Evolutionary conservation across 2,113 vertebrate genomes (phyloP).

Genomic region (Scytalopus superciliaris): DNA sequence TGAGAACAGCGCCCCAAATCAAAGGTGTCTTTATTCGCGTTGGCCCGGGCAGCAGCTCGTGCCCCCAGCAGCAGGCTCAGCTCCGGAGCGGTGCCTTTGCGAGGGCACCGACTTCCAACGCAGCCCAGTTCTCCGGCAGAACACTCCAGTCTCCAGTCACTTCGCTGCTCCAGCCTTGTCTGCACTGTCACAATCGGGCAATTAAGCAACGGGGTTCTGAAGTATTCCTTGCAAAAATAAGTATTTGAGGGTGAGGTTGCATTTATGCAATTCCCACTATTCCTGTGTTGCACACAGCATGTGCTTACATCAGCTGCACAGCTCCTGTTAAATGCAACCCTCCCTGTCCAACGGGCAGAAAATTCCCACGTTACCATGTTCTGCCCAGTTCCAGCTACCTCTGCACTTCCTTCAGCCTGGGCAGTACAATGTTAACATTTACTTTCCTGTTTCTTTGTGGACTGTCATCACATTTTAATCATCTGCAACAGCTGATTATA

Average conservation of each 20-base stretch:
- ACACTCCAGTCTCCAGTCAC: neutral
- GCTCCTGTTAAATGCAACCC: neutral
- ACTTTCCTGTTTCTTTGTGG: neutral
- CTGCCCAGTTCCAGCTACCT: neutral
- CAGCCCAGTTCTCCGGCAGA: neutral
- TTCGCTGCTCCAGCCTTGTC: neutral
- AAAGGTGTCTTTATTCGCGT: neutral
- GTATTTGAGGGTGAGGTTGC: neutral
- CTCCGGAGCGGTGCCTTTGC: neutral
- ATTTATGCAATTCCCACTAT: neutral
- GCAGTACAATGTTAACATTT: neutral
- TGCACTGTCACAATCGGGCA: neutral
- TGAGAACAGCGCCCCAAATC: neutral
- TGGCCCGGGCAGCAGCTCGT: neutral
- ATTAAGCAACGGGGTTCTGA: neutral
- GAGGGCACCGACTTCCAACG: neutral
- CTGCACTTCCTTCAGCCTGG: neutral
- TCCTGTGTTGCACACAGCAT: neutral
- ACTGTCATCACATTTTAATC: neutral
- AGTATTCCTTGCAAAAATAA: neutral
- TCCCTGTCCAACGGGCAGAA: neutral
- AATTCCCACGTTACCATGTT: neutral
- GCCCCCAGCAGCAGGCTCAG: neutral
- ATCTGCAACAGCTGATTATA: neutral
- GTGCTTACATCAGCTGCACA: neutral